Conservation (phyloP, 2,888 invertebrate genomes). For the Xestobium rufovillosum region DNA sequence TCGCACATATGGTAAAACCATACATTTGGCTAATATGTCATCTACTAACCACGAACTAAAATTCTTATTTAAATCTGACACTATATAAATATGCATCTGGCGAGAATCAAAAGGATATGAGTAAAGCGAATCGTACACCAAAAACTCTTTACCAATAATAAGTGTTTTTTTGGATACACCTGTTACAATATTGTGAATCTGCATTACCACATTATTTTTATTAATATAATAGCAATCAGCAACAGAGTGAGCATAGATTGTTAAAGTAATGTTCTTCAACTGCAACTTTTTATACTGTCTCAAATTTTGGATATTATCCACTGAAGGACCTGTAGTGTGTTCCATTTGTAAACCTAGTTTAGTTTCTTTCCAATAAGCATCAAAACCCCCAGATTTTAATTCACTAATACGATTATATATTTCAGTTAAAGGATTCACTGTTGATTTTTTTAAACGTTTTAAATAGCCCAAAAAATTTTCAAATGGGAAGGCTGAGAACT, state of each 20-base stretch:
- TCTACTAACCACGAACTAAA: too few species aligned
- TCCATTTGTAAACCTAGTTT: background rate
- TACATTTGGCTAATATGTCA: too few species aligned
- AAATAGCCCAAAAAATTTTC: conserved; percentile 12
- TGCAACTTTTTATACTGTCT: conserved; percentile 6
- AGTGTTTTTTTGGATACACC: background rate
- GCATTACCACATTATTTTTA: conserved; percentile 5
- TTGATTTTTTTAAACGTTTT: conserved; percentile 10
- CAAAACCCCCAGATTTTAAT: conserved; percentile 1
- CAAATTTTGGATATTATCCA: background rate
- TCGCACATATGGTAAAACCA: too few species aligned
- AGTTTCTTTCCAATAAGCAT: background rate
- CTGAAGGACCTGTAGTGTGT: background rate
- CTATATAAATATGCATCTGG: conserved; percentile 10
- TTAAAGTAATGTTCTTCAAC: conserved; percentile 4
- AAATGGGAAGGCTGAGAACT: conserved; percentile 12
- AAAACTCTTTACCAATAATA: conserved; percentile 6
- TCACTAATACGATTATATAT: conserved; percentile 9
- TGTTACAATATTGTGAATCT: conserved; percentile 10
- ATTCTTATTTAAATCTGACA: too few species aligned
- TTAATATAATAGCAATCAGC: conserved; percentile 8
- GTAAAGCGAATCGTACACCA: conserved; percentile 5
- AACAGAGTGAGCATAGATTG: conserved; percentile 1
- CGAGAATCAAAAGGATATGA: conserved; percentile 9
- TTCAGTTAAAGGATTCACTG: conserved; percentile 12